A percentile compares a stretch with the other conserved stretches of the same genome.
Evolutionary conservation across 2,888 invertebrate species (phyloP).

Genomic region (Eupithecia centaureata): DNA sequence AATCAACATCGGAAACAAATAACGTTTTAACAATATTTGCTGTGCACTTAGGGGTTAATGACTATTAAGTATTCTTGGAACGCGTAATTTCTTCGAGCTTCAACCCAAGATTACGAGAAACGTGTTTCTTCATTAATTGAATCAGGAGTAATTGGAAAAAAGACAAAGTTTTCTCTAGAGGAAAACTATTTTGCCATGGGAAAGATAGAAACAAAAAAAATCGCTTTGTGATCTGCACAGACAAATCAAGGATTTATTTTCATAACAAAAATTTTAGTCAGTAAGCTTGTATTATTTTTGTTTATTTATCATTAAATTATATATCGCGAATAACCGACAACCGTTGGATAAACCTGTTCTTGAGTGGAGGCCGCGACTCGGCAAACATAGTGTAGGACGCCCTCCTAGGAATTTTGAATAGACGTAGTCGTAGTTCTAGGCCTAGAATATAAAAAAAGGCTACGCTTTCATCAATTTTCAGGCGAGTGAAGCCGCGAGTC

Average conservation of each 20-base stretch:
- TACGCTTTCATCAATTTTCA: too few relatives aligned
- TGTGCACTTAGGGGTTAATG: slow-evolving; percentile 29
- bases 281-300: too few relatives aligned
- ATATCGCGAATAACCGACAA: too few relatives aligned
- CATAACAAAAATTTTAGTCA: too few relatives aligned
- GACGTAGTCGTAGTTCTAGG: too few relatives aligned
- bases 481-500: too few relatives aligned
- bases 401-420: too few relatives aligned
- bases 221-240: neutral
- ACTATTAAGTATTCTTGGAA: slow-evolving; percentile 29
- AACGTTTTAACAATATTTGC: slow-evolving; percentile 24
- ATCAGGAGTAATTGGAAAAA: slow-evolving; percentile 33
- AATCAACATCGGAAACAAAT: slow-evolving; percentile 14
- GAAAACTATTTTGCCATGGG: slow-evolving; percentile 6
- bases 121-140: slow-evolving; percentile 37
- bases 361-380: too few relatives aligned
- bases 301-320: too few relatives aligned
- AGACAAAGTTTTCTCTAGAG: slow-evolving; percentile 15
- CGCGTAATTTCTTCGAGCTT: slow-evolving; percentile 31
- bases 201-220: neutral
- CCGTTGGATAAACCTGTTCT: too few relatives aligned
- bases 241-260: neutral
- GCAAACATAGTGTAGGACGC: too few relatives aligned
- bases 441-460: too few relatives aligned
- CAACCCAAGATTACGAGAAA: slow-evolving; percentile 27